Evolutionary conservation across 2,888 invertebrate species (phyloP).

Genomic region (Trissolcus brochymenae): DNA sequence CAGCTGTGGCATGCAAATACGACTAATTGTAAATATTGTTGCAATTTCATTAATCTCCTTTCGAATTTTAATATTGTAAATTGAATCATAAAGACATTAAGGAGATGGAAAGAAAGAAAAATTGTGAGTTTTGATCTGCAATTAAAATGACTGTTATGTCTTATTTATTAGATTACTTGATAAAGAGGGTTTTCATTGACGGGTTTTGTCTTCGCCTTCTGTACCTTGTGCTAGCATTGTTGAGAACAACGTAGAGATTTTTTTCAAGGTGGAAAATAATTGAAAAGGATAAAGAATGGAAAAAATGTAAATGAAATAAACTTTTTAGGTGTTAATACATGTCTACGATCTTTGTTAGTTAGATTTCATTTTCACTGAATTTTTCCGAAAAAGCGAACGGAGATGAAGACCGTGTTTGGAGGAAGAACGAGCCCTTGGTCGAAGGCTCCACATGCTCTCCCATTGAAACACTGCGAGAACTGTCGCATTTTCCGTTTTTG

Average conservation of each 20-base stretch:
- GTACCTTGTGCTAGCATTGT: neutral
- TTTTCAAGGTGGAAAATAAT: neutral
- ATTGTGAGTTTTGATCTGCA: conserved; percentile 18
- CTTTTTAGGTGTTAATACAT: conserved; percentile 27
- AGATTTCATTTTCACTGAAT: neutral
- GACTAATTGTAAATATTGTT: conserved; percentile 31
- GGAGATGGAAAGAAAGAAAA: neutral
- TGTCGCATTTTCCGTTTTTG: conserved; percentile 65
- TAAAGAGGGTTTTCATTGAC: conserved; percentile 12
- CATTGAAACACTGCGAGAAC: conserved; percentile 62
- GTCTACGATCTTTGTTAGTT: neutral
- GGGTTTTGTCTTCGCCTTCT: too few species aligned
- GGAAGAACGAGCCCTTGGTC: conserved; percentile 69
- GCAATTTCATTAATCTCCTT: conserved; percentile 5
- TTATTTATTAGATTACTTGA: conserved; percentile 66
- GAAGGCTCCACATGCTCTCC: conserved; percentile 70
- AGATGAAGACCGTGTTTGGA: conserved; percentile 68
- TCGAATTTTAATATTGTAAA: conserved; percentile 14
- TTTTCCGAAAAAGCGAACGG: conserved; percentile 64
- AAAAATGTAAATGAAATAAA: conserved; percentile 21
- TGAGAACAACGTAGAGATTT: neutral
- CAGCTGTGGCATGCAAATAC: conserved; percentile 14
- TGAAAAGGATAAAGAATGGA: neutral
- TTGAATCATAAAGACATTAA: neutral
- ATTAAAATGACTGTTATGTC: conserved; percentile 42